Evolutionary conservation across 2,888 invertebrate species (phyloP), one percentile per base, ranked within the genome.

Genomic region (Ormyrus pomaceus): DNA sequence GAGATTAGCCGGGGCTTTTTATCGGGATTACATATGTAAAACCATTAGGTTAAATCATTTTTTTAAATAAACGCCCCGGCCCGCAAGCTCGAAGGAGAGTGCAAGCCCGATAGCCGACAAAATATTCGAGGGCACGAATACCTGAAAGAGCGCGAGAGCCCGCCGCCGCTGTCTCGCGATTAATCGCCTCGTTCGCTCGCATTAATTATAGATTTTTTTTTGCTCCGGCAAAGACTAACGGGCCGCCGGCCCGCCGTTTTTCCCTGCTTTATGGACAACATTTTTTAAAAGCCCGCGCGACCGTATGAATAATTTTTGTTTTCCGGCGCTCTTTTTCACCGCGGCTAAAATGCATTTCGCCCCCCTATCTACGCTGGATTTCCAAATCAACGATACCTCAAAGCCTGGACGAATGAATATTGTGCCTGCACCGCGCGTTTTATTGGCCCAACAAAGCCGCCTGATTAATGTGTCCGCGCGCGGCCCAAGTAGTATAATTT

Each of bases 21-120:
- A 88, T 89, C 86, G 88, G 89, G 89, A 90, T 90, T 90, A 90
- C 90, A 90, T 87, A 88, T 88, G 90, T 90, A 89, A 88, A 89
- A 88, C 89, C 90, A 89, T 90, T 89, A 88, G 88, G 89, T 88
- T 89, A 89, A 90, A 90, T 90, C 90, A 90, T 90, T 89, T 79
- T 79, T 79, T 79, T 89, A 86, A 89, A 88, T 87, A 88, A 88
- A 89, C 87, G 87, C 84, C 34, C 34, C 34, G 34, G 81, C 83
- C n/a, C 77, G 79, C 78, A 34, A 34, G 77, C 70, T 77, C 61
- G 77, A 75, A 82, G 79, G 77, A 74, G 77, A 74, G 77, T 80
- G 75, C 75, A 19, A 19, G 70, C 34, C 79, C 82, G 84, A 84
- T 83, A 84, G 83, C 65, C 82, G 78, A 74, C 19, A 84, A 83